Evolutionary conservation across 2,113 vertebrate species (phyloP).

Genomic region (Zosterops borbonicus): DNA sequence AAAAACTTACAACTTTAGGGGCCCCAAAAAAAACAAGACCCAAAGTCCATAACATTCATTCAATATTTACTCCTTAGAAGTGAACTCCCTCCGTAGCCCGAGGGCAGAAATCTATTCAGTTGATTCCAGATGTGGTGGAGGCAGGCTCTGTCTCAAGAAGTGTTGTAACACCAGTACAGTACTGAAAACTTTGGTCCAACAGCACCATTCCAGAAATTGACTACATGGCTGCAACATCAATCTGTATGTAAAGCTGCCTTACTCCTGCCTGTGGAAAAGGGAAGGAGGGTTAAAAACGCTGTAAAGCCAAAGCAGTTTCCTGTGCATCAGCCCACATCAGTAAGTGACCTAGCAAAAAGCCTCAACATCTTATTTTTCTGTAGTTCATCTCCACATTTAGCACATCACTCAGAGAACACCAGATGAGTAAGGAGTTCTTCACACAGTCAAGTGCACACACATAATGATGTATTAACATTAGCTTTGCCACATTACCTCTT

Average conservation of each 20-base stretch:
- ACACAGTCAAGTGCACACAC: neutral
- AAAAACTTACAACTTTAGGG: constrained; percentile 34
- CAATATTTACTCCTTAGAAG: constrained; percentile 28
- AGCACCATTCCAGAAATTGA: constrained; percentile 43
- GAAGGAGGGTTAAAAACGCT: neutral
- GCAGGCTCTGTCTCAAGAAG: constrained; percentile 46
- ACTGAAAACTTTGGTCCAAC: constrained; percentile 84
- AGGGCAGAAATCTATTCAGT: neutral
- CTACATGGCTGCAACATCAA: constrained; percentile 91
- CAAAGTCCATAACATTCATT: constrained; percentile 44
- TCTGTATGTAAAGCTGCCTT: constrained; percentile 94
- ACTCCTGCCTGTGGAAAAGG: constrained; percentile 83
- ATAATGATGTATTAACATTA: neutral
- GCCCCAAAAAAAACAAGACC: constrained; percentile 60
- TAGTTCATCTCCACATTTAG: neutral
- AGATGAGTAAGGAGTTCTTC: neutral
- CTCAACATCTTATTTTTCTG: neutral
- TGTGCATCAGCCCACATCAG: neutral
- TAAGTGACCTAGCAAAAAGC: neutral
- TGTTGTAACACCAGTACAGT: constrained; percentile 70
- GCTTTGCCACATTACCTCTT: neutral
- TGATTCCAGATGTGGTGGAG: neutral
- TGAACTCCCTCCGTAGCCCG: neutral
- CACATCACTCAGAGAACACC: neutral
- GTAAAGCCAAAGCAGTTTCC: neutral